phyloP scores from a whole-genome alignment of 2,113 vertebrate genomes.

The Telmatochromis brachygnathus region DNA sequence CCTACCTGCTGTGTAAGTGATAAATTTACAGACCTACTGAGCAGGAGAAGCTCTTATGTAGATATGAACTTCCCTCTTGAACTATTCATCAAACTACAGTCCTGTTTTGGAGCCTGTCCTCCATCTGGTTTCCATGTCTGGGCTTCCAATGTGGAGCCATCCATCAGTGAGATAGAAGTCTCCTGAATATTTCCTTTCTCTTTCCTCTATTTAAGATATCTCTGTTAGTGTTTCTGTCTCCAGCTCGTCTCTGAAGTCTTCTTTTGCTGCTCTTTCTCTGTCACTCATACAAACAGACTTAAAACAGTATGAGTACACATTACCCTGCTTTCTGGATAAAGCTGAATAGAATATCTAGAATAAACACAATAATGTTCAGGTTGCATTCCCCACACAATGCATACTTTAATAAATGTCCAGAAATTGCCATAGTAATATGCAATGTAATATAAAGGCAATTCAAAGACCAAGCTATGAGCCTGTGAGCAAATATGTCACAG shows the following conservation, averaged over 20 bases:
- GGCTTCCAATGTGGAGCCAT: not conserved
- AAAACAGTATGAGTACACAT: not conserved
- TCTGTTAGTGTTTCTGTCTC: not conserved
- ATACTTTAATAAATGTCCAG: not conserved
- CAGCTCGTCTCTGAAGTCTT: not conserved
- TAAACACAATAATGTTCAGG: not conserved
- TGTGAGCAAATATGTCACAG: not conserved
- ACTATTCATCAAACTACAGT: not conserved
- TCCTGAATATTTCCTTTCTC: not conserved
- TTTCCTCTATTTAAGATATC: not conserved
- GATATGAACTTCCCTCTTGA: not conserved
- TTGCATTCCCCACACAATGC: not conserved
- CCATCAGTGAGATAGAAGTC: conserved; percentile 4
- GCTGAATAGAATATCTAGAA: not conserved
- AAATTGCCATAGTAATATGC: not conserved
- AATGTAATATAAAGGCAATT: not conserved
- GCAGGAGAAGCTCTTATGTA: not conserved
- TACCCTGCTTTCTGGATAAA: not conserved
- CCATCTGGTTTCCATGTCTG: conserved; percentile 44
- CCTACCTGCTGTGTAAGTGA: not conserved
- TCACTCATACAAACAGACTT: not conserved
- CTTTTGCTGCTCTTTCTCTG: not conserved
- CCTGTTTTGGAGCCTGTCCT: not conserved
- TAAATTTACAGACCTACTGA: not conserved
- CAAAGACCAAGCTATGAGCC: not conserved